These are phyloP conservation scores for Unio delphinus DNA, from an alignment of 2,888 invertebrate species.

Conservation along the genomic window DNA sequence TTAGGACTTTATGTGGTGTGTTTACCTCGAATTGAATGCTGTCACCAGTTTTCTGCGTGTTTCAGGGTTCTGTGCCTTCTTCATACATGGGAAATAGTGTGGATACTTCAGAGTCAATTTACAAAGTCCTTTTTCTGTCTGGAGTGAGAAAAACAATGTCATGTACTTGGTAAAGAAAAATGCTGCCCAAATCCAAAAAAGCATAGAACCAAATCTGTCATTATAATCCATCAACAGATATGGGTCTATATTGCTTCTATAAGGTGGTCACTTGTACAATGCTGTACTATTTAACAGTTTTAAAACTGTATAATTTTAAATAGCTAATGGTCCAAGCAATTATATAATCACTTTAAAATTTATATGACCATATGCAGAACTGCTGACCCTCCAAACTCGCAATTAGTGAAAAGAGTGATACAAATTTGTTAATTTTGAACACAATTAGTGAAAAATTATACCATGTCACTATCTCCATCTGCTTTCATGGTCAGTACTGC, in stretches of 20 bases:
- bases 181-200: not conserved
- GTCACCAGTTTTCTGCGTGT: slow-evolving; percentile 70
- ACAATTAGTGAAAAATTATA: too few species aligned
- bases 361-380: too few species aligned
- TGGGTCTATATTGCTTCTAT: too few species aligned
- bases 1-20: too few species aligned
- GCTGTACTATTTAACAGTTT: too few species aligned
- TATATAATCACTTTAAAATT: not conserved
- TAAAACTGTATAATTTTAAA: too few species aligned
- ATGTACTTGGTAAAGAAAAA: not conserved
- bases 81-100: slow-evolving; percentile 73
- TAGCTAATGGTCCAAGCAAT: not conserved
- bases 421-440: too few species aligned
- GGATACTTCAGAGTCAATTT: slow-evolving; percentile 74
- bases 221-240: not conserved
- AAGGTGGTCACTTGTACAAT: too few species aligned
- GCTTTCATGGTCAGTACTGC: too few species aligned
- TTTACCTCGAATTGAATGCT: slow-evolving; percentile 71
- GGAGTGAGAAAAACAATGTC: slow-evolving; percentile 1
- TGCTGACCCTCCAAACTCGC: too few species aligned
- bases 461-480: too few species aligned
- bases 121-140: slow-evolving; percentile 69
- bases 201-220: not conserved
- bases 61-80: slow-evolving; percentile 71
- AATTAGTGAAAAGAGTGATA: too few species aligned